Base-by-base conservation (phyloP, 1,140 invertebrate species). In the Thaumetopoea pityocampa region DNA sequence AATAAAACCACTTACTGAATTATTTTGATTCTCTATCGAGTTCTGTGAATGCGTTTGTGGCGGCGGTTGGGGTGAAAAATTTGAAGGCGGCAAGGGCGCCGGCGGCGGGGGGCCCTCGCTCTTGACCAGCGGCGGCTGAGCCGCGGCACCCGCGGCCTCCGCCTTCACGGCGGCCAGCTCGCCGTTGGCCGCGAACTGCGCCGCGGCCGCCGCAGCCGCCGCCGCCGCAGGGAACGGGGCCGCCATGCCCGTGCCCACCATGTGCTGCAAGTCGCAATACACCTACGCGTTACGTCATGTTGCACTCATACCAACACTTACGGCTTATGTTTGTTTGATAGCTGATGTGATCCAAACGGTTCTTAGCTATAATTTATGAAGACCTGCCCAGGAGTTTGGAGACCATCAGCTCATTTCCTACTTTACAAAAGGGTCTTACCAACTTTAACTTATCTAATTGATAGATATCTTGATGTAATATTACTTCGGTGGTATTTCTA, bases 171-270 rank as follows among this genome's bases (percentile, higher is more conserved):
- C 88, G 17, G 83, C 86, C 44, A 89, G 73, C 22, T 92, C 90
- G 27, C 90, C 90, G 65, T 91, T 92, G 61, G 90, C 88, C 71
- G 92, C 88, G 86, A 91, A 85, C 87, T 85, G 69, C 32, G 86
- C 60, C 8, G 85, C 85, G 29, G 86, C 90, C 82, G 89, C 93
- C 89, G 87, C 93, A 82, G 89, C 88, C 87, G 90, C 89, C 85
- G 92, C 92, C 87, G 91, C 92, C 72, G 89, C 88, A 56, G 90
- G 87, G 86, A 92, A 95, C 73, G 93, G 93, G 85, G 89, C 88
- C 81, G 91, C 90, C 91, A 96, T 95, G 66, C 94, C 94, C 87
- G 94, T 93, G 88, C 96, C 94, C 87, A 97, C 95, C 93, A 96
- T 95, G 89, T 96, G 95, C 95, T 96, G 90, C 9, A 93, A 93